These are phyloP conservation scores for Catalaphyllia jardinei DNA, from an alignment of 64 coral and sea anemone species.

Conservation along the genomic window DNA sequence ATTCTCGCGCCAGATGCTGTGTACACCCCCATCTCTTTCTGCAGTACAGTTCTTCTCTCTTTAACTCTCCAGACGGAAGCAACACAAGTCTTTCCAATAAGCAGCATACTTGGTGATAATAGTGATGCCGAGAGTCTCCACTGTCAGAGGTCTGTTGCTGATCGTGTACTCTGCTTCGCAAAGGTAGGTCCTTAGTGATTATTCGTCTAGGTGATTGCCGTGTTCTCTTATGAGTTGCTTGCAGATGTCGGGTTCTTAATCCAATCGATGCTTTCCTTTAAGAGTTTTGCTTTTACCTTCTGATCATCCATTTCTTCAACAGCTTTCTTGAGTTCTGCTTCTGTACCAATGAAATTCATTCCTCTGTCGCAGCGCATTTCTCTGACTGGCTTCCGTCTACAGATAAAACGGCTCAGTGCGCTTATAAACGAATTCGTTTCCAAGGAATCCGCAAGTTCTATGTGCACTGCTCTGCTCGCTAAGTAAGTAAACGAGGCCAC, in stretches of 20 bases:
- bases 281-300: slow-evolving; percentile 51
- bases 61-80: slow-evolving; percentile 44
- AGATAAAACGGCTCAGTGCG: not conserved
- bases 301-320: not conserved
- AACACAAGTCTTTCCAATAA: slow-evolving; percentile 41
- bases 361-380: slow-evolving; percentile 23
- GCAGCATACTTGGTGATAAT: slow-evolving; percentile 55
- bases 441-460: slow-evolving; percentile 37
- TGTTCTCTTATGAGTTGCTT: slow-evolving; percentile 50
- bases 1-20: slow-evolving; percentile 53
- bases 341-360: slow-evolving; percentile 29
- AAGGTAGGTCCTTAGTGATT: slow-evolving; percentile 46
- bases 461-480: slow-evolving; percentile 1
- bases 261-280: slow-evolving; percentile 62
- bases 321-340: slow-evolving; percentile 55
- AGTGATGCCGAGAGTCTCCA: slow-evolving; percentile 49
- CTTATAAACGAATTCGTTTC: slow-evolving; percentile 40
- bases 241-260: slow-evolving; percentile 37
- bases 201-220: not conserved
- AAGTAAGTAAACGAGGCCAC: slow-evolving; percentile 37
- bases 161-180: slow-evolving; percentile 58
- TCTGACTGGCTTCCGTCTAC: slow-evolving; percentile 7
- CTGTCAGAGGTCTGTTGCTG: slow-evolving; percentile 58
- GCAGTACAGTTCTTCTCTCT: slow-evolving; percentile 41
- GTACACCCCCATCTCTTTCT: slow-evolving; percentile 36